A percentile compares a stretch with the other conserved stretches of the same genome.
phyloP scores from a whole-genome alignment of 2,888 invertebrate species.

The Drosophila neoperkinsi region DNA sequence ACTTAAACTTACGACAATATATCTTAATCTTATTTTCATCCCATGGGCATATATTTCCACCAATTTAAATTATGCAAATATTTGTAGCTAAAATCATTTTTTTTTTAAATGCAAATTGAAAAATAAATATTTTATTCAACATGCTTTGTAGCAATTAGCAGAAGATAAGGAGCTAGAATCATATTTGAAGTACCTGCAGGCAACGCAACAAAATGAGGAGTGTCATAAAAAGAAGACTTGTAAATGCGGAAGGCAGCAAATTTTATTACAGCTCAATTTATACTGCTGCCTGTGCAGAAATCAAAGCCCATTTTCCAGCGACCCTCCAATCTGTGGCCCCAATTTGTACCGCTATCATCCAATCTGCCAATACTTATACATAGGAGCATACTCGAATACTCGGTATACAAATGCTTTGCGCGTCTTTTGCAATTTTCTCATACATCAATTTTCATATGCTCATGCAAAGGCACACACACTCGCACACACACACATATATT shows the following conservation, averaged over 20 bases:
- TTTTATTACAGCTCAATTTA: conserved; percentile 64
- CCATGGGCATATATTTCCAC: conserved; percentile 7
- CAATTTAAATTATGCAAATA: conserved; percentile 45
- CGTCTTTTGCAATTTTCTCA: conserved; percentile 74
- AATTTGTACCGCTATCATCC: conserved; percentile 50
- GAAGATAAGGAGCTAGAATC: conserved; percentile 30
- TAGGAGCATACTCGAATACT: conserved; percentile 16
- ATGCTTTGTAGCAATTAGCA: conserved; percentile 55
- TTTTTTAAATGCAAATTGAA: conserved; percentile 55
- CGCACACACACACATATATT: conserved; percentile 25
- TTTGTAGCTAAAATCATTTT: not conserved
- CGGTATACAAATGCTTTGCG: conserved; percentile 60
- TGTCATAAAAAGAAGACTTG: conserved; percentile 12
- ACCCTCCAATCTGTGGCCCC: conserved; percentile 28
- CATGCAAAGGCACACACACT: conserved; percentile 13
- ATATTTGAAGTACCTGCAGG: conserved; percentile 38
- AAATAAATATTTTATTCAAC: conserved; percentile 31
- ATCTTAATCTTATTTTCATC: not conserved
- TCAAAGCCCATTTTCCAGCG: conserved; percentile 58
- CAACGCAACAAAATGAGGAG: not conserved
- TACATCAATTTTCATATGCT: conserved; percentile 76
- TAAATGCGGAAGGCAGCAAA: conserved; percentile 29
- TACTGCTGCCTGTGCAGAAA: conserved; percentile 61
- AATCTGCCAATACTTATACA: conserved; percentile 42
- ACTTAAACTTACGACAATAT: not conserved